Conservation (phyloP, 2,113 vertebrate genomes). For the Lipotes vexillifer region DNA sequence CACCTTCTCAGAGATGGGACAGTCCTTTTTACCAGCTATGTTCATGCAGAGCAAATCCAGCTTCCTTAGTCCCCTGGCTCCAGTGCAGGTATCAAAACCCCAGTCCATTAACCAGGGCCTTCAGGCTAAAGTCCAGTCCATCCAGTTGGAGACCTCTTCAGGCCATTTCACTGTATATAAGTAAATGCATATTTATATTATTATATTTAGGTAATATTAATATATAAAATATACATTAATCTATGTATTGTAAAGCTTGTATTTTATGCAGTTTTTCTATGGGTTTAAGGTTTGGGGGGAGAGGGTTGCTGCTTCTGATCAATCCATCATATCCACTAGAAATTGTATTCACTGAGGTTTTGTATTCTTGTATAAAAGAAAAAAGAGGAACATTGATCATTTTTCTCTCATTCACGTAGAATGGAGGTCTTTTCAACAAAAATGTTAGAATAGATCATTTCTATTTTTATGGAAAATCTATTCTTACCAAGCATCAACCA, state of each 20-base stretch:
- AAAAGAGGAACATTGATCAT: not conserved
- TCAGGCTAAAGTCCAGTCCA: not conserved
- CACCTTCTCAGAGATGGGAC: not conserved
- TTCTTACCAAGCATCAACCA: not conserved
- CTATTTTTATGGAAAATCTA: conserved; percentile 7
- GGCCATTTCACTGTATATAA: not conserved
- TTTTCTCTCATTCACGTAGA: not conserved
- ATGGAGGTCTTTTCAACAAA: not conserved
- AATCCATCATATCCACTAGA: not conserved
- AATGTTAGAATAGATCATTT: conserved; percentile 1
- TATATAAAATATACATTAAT: not conserved
- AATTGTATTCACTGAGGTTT: not conserved
- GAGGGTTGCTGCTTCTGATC: not conserved
- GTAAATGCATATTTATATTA: not conserved
- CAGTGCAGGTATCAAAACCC: not conserved
- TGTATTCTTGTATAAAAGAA: not conserved
- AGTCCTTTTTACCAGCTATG: not conserved
- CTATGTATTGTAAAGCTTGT: not conserved
- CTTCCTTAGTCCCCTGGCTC: not conserved
- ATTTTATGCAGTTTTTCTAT: not conserved
- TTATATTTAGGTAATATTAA: not conserved
- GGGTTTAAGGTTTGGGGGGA: not conserved
- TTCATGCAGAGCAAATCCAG: not conserved
- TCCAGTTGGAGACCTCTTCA: not conserved
- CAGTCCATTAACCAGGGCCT: accelerated